Conservation (phyloP, 2,797 vertebrate genomes). For the Myotis findleyi region DNA sequence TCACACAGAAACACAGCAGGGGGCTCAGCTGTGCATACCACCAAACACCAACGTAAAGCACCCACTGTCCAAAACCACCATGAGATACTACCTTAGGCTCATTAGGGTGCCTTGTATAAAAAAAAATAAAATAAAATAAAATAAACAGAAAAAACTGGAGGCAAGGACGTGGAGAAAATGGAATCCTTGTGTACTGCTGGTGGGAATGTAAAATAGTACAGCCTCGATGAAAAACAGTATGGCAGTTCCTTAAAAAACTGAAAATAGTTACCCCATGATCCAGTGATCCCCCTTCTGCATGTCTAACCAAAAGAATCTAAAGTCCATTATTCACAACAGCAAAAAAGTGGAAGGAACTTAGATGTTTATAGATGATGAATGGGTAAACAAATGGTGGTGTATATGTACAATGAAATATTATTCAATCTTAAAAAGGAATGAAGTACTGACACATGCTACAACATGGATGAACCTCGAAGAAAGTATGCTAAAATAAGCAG, state of each 20-base stretch:
- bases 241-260: constrained; percentile 32
- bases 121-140: too few relatives aligned
- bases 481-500: background rate
- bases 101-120: background rate
- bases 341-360: background rate
- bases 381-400: background rate
- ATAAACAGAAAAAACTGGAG: background rate
- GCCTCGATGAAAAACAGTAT: background rate
- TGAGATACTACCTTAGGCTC: background rate
- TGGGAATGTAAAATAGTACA: background rate
- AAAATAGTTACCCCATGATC: constrained; percentile 38
- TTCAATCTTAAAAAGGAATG: background rate
- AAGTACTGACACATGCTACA: background rate
- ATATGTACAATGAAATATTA: background rate
- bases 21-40: background rate
- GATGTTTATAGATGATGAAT: background rate
- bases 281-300: background rate
- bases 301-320: background rate
- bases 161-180: background rate
- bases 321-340: background rate
- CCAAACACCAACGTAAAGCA: background rate
- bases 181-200: background rate
- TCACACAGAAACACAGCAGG: background rate
- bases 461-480: background rate
- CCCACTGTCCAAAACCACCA: background rate